Conservation (phyloP, 2,888 invertebrate genomes). For the Metacarcinus magister region DNA sequence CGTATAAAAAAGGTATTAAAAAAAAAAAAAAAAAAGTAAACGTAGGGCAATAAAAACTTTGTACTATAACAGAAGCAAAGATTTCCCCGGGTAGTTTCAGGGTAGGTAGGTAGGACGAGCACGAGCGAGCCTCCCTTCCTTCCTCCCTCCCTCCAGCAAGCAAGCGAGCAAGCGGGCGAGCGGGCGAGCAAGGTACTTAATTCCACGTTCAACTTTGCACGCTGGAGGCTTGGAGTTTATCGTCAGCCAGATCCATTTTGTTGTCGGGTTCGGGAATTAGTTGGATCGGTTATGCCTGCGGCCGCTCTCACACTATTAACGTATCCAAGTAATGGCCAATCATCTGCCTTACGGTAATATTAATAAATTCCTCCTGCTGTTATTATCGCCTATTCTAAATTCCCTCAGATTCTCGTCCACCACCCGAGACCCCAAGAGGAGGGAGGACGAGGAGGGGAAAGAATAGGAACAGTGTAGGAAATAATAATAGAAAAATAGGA, state of each 20-base stretch:
- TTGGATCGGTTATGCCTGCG: slow-evolving; percentile 49
- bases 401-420: neutral
- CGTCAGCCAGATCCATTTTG: slow-evolving; percentile 35
- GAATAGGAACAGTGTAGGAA: neutral
- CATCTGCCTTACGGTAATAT: slow-evolving; percentile 56
- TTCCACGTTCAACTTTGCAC: neutral
- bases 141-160: too few relatives aligned
- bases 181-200: neutral
- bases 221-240: neutral
- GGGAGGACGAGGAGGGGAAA: neutral
- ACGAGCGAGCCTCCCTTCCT: too few relatives aligned
- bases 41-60: too few relatives aligned
- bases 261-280: slow-evolving; percentile 37
- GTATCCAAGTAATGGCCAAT: slow-evolving; percentile 52
- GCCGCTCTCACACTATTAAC: slow-evolving; percentile 37
- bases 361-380: slow-evolving; percentile 52
- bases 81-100: too few relatives aligned
- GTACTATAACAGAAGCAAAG: too few relatives aligned
- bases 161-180: too few relatives aligned
- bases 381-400: slow-evolving; percentile 61
- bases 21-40: too few relatives aligned
- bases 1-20: too few relatives aligned
- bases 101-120: too few relatives aligned
- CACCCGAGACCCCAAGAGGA: neutral
- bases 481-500: neutral